Conservation (phyloP, 2,888 invertebrate species). For the Protodeltote pygarga region DNA sequence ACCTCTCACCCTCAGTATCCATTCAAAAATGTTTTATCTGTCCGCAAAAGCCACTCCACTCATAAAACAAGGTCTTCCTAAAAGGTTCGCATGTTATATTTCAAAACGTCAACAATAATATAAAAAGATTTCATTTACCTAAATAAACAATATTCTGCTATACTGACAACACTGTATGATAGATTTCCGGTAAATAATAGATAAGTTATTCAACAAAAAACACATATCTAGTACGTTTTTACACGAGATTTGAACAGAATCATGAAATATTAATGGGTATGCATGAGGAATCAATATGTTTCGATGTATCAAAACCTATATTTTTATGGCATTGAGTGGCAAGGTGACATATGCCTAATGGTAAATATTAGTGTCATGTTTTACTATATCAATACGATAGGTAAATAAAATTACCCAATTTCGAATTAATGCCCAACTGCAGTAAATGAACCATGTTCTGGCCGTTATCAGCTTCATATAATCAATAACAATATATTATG, state of each 20-base stretch:
- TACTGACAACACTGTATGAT: conserved; percentile 25
- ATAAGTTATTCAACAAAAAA: conserved; percentile 26
- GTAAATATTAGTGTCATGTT: no score
- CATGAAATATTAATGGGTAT: conserved; percentile 13
- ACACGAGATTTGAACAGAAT: conserved; percentile 8
- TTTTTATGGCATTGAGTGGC: no score
- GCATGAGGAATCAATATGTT: no score
- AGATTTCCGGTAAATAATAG: conserved; percentile 19
- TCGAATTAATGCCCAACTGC: no score
- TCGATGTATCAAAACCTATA: no score
- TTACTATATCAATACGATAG: no score
- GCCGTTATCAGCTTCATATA: no score
- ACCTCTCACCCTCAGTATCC: background rate
- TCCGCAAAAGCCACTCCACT: background rate
- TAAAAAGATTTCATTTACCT: conserved; percentile 21
- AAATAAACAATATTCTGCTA: conserved; percentile 20
- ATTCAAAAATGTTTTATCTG: conserved; percentile 3
- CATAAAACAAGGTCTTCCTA: conserved; percentile 2
- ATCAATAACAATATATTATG: no score
- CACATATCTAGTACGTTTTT: conserved; percentile 7
- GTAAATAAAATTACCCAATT: no score
- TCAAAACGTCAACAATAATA: conserved; percentile 23
- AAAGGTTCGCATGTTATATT: conserved; percentile 22
- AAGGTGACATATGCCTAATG: no score
- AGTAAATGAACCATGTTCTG: no score